These are phyloP conservation scores for Pterois miles DNA, from an alignment of 2,797 vertebrate species.

Conservation along the genomic window DNA sequence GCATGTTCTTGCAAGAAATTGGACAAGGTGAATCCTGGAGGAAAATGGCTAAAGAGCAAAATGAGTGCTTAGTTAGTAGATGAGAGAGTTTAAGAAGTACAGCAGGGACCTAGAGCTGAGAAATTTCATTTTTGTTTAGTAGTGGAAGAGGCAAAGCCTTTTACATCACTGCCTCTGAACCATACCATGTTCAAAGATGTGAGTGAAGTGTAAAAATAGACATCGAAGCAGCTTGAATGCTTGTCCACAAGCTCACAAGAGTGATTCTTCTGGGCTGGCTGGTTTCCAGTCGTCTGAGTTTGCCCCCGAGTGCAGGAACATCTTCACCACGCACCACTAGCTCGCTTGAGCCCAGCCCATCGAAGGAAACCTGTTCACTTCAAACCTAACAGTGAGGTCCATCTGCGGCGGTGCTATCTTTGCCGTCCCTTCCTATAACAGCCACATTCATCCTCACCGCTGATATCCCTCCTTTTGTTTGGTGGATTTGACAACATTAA, in stretches of 20 bases:
- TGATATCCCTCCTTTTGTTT: constrained; percentile 62
- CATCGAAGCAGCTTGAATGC: neutral
- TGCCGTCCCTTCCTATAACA: constrained; percentile 21
- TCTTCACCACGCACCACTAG: neutral
- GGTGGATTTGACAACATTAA: constrained; percentile 70
- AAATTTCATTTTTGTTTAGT: neutral
- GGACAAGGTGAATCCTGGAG: constrained; percentile 42
- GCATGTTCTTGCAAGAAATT: constrained; percentile 10
- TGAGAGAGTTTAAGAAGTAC: constrained; percentile 23
- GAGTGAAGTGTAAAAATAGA: constrained; percentile 32
- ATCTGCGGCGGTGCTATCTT: constrained; percentile 31
- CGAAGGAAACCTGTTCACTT: neutral
- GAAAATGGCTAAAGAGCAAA: constrained; percentile 40
- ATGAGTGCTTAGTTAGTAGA: constrained; percentile 28
- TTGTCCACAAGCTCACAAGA: neutral
- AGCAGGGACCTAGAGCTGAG: neutral
- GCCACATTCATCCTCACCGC: constrained; percentile 43
- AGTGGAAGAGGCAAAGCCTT: neutral
- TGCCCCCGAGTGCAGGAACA: neutral
- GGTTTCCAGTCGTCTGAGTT: constrained; percentile 20
- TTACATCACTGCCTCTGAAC: neutral
- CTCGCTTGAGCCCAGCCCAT: neutral
- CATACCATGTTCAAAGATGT: neutral
- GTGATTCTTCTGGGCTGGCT: neutral
- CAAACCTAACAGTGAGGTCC: neutral